Evolutionary conservation across 2,888 invertebrate genomes (phyloP), one percentile per base, ranked within the genome.

Genomic region (Himalopsyche anomala): DNA sequence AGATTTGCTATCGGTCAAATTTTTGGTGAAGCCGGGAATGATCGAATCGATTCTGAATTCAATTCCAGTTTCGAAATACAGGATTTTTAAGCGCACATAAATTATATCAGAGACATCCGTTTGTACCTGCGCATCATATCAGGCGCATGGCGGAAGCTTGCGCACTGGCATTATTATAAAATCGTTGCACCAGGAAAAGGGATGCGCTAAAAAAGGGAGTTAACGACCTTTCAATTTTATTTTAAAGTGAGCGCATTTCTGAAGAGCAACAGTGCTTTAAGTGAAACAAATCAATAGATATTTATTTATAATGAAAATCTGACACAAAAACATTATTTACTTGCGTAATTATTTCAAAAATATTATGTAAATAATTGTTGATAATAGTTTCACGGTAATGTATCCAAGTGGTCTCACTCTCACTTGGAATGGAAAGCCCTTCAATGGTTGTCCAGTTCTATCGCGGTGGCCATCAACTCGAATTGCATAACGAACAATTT

Each of bases 221-320:
- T 62, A 62, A 62, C 62, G 62, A 62, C 62, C 62, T 62, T 62
- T 62, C 62, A 62, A 62, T 62, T 62, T 62, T 62, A 62, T 62
- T 62, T 19, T 62, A 62, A 62, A 62, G 62, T 19, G 62, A 62
- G 62, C 62, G 62, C 11, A 62, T 62, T 62, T 62, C 19, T 62
- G 62, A 19, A 62, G 28, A 62, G 19, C 19, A 15, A 6, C 62
- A 62, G 62, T 62, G 62, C 62, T 62, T 19, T 19, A 62, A 62
- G 19, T 19, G 62, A 62, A 19, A 19, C 11, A 19, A 4, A 15
- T 15, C 4, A 4, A 51, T 12, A 3, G 3, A 51, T 51, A 51
- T 51, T 51, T 4, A 12, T 9, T 51, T 51, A 3, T 11, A 51
- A 2, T 51, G 9, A 51, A 51, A 51, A 12, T 51, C 45, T 5